phyloP scores from a whole-genome alignment of 2,113 vertebrate species.

The Heterotis niloticus region DNA sequence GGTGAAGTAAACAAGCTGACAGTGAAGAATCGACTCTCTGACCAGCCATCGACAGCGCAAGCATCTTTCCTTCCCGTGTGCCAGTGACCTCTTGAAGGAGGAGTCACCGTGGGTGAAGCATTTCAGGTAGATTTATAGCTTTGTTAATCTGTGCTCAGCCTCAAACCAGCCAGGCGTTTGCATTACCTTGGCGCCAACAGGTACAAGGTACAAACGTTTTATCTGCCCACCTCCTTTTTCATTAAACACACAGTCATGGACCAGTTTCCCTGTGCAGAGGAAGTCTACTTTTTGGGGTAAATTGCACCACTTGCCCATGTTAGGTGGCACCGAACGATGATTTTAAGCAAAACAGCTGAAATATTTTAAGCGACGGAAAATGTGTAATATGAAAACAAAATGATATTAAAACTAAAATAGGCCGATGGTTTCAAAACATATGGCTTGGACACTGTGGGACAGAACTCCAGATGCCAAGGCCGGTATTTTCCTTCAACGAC shows the following conservation, averaged over 20 bases:
- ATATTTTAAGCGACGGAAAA: background rate
- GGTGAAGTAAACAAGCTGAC: constrained; percentile 40
- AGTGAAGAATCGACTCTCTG: constrained; percentile 42
- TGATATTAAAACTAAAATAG: background rate
- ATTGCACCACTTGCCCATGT: background rate
- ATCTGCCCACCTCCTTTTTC: constrained; percentile 37
- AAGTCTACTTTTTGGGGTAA: background rate
- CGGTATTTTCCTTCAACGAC: background rate
- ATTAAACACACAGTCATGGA: constrained; percentile 30
- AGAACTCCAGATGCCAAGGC: background rate
- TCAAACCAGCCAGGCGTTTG: constrained; percentile 50
- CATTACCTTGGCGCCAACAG: constrained; percentile 56
- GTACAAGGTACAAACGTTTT: constrained; percentile 72
- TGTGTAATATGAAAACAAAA: background rate
- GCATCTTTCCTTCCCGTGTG: constrained; percentile 53
- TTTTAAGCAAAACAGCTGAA: background rate
- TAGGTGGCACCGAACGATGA: background rate
- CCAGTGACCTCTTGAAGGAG: constrained; percentile 72
- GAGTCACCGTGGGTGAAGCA: constrained; percentile 67
- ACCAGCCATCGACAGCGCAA: constrained; percentile 36
- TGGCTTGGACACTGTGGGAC: background rate
- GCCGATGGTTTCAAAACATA: background rate
- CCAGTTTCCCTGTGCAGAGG: background rate
- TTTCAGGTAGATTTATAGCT: constrained; percentile 80
- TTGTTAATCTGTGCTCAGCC: constrained; percentile 51